phyloP scores from a whole-genome alignment of 2,888 invertebrate genomes.

The Oegoconia quadripuncta region DNA sequence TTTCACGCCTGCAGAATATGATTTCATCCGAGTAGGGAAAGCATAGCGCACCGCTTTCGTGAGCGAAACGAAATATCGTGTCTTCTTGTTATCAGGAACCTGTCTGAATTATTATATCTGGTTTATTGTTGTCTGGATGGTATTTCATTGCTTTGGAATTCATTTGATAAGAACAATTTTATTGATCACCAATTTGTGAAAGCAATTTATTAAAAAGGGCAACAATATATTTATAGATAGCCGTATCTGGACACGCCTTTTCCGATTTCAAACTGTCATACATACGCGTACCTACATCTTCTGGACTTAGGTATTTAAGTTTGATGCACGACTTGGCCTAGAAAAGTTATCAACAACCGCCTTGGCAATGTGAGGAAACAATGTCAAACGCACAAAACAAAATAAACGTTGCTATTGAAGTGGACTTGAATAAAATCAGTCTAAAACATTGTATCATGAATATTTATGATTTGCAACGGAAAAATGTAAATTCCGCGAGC shows the following conservation, averaged over 20 bases:
- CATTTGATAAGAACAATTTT: too few species aligned
- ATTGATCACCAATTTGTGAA: too few species aligned
- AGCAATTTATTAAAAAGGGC: too few species aligned
- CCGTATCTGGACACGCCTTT: too few species aligned
- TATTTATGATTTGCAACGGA: constrained; percentile 37
- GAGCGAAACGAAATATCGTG: not conserved
- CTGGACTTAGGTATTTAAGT: not conserved
- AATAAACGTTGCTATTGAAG: not conserved
- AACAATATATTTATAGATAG: too few species aligned
- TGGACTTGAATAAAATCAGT: constrained; percentile 26
- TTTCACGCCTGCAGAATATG: constrained; percentile 52
- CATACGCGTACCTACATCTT: too few species aligned
- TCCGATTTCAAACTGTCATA: too few species aligned
- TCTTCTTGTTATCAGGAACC: not conserved
- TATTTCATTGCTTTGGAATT: too few species aligned
- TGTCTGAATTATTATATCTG: too few species aligned
- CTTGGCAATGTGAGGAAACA: constrained; percentile 5
- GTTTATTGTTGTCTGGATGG: too few species aligned
- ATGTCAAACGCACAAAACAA: constrained; percentile 1
- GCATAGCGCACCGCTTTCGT: constrained; percentile 28
- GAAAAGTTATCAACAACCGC: not conserved
- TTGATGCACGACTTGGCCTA: not conserved
- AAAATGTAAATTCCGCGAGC: constrained; percentile 36
- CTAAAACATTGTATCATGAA: constrained; percentile 34
- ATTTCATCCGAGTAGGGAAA: constrained; percentile 57